A percentile compares a stretch with the other conserved stretches of the same genome.
Evolutionary conservation across 1,140 invertebrate species (phyloP).

Genomic region (Planococcus citri): DNA sequence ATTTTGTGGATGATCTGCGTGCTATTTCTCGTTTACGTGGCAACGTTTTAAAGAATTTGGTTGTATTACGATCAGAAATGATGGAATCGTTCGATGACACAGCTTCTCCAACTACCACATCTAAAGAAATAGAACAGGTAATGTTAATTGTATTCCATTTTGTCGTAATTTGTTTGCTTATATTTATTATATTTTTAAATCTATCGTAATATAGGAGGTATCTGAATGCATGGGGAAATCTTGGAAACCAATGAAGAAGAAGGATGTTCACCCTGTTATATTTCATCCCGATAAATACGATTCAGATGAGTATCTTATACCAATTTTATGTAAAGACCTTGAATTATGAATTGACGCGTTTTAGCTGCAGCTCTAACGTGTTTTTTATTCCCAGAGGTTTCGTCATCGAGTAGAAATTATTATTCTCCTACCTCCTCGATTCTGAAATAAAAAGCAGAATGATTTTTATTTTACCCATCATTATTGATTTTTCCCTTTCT

Average conservation of each 20-base stretch:
- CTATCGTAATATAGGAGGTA: slow-evolving; percentile 24
- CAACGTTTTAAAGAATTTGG: background rate
- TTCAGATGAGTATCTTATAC: slow-evolving; percentile 2
- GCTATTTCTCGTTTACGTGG: slow-evolving; percentile 11
- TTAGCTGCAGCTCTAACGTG: too few relatives aligned
- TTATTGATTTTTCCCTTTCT: background rate
- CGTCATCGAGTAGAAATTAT: too few relatives aligned
- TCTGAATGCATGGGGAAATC: slow-evolving; percentile 16
- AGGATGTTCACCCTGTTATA: slow-evolving; percentile 12
- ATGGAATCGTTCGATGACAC: background rate
- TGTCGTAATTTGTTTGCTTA: too few relatives aligned
- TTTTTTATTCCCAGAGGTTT: background rate
- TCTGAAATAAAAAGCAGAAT: too few relatives aligned
- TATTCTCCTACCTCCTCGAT: too few relatives aligned
- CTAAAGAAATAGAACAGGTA: slow-evolving; percentile 2
- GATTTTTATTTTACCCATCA: background rate
- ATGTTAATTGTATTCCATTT: too few relatives aligned
- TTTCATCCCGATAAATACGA: slow-evolving; percentile 11
- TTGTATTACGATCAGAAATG: background rate
- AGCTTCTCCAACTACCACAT: background rate
- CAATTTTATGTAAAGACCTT: background rate
- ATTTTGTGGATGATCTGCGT: background rate
- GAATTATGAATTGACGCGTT: background rate
- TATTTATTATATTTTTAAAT: too few relatives aligned
- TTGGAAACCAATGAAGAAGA: slow-evolving; percentile 22